phyloP scores from a whole-genome alignment of 2,888 invertebrate genomes.

The Cataglyphis altisquamis region DNA sequence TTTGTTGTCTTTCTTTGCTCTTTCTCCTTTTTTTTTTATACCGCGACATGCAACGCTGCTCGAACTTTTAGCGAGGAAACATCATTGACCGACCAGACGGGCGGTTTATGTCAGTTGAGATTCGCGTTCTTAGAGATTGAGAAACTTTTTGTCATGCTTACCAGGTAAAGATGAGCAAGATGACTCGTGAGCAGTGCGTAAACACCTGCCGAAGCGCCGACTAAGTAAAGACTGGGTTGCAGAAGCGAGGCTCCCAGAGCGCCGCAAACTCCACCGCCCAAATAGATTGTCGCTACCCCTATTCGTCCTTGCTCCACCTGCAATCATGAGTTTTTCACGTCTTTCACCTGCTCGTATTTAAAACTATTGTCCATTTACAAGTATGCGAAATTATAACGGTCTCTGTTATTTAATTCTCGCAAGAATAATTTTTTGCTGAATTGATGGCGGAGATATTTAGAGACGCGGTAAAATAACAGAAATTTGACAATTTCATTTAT shows the following conservation, averaged over 20 bases:
- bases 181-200: conserved; percentile 96
- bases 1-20: background rate
- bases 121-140: background rate
- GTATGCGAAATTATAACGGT: background rate
- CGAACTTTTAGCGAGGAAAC: background rate
- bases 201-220: conserved; percentile 96
- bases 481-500: background rate
- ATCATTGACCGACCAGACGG: background rate
- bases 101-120: background rate
- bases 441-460: background rate
- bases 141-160: conserved; percentile 80
- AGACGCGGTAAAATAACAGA: background rate
- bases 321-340: conserved; percentile 19
- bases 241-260: conserved; percentile 92
- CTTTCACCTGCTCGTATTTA: background rate
- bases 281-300: conserved; percentile 91
- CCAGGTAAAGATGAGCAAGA: conserved; percentile 93
- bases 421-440: background rate
- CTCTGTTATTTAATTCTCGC: background rate
- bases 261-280: conserved; percentile 92
- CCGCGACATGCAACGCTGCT: background rate
- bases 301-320: conserved; percentile 92
- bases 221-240: conserved; percentile 92
- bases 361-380: background rate
- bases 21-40: background rate